Conservation (phyloP, 2,797 vertebrate species). For the Pseudochirops cupreus region DNA sequence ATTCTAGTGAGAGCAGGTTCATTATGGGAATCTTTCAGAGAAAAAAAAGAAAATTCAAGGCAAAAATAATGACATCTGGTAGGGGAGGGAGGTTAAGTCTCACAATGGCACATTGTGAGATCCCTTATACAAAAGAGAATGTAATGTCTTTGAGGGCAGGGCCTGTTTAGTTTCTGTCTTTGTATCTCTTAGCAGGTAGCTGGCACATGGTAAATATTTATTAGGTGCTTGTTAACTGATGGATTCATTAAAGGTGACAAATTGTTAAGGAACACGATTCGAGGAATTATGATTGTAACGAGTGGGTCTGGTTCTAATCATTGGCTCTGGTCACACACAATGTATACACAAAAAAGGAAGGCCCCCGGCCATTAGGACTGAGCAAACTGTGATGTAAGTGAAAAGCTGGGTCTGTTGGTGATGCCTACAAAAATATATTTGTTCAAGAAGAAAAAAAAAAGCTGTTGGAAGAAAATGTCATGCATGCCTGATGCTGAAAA, state of each 20-base stretch:
- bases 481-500: conserved; percentile 18
- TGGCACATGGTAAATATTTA: neutral
- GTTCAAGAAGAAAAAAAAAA: neutral
- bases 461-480: conserved; percentile 57
- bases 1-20: neutral
- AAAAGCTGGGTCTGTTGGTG: conserved; percentile 27
- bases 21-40: neutral
- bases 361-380: conserved; percentile 31
- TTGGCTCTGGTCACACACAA: conserved; percentile 45
- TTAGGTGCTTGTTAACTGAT: neutral
- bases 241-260: neutral
- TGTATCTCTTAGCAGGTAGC: neutral
- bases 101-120: too few relatives aligned
- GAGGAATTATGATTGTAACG: conserved; percentile 30
- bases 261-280: conserved; percentile 65
- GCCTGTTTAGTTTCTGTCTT: neutral
- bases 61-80: neutral
- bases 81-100: neutral
- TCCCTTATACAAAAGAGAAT: neutral
- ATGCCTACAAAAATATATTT: conserved; percentile 51
- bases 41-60: neutral
- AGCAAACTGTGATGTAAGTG: conserved; percentile 56
- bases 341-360: conserved; percentile 2
- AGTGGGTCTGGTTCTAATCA: conserved; percentile 28
- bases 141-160: neutral